Evolutionary conservation across 1,140 invertebrate species (phyloP).

Genomic region (Metopolophium dirhodum): DNA sequence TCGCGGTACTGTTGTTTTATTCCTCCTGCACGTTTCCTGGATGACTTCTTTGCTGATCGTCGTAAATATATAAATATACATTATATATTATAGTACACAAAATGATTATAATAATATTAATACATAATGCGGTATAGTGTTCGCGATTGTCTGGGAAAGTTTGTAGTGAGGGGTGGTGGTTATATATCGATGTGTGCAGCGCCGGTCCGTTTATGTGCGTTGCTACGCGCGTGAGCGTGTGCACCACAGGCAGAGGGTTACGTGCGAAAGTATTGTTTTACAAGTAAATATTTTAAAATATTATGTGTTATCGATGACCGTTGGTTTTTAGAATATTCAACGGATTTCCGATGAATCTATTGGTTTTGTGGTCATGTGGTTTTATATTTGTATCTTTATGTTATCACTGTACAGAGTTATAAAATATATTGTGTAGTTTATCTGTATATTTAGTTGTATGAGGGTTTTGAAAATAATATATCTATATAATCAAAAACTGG

Average conservation of each 20-base stretch:
- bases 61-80: neutral
- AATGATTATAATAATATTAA: neutral
- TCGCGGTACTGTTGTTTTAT: neutral
- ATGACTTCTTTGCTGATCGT: neutral
- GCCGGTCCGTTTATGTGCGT: neutral
- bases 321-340: neutral
- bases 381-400: neutral
- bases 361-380: neutral
- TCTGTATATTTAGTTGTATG: neutral
- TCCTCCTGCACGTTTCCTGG: neutral
- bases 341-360: neutral
- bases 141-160: neutral
- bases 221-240: neutral
- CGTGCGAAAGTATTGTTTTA: neutral
- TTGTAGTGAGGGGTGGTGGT: neutral
- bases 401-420: neutral
- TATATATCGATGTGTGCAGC: neutral
- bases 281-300: slow-evolving; percentile 7
- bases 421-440: neutral
- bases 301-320: neutral
- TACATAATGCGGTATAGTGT: neutral
- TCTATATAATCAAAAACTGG: neutral
- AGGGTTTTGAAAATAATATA: neutral
- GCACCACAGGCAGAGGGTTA: neutral
- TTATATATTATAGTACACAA: neutral